Evolutionary conservation across 2,888 invertebrate genomes (phyloP).

Genomic region (Timema cristinae): DNA sequence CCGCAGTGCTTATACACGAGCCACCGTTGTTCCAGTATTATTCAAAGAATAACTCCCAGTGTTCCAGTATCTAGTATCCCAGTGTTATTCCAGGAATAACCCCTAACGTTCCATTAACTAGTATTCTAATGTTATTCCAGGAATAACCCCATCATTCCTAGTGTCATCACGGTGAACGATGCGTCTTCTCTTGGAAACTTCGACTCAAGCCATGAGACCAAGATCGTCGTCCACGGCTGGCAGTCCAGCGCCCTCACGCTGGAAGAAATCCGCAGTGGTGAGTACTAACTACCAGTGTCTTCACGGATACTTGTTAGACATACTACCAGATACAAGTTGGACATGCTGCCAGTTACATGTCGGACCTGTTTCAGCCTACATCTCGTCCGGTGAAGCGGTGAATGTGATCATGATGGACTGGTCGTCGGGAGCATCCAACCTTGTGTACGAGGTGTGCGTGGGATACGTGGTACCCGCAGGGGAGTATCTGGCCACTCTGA

Average conservation of each 20-base stretch:
- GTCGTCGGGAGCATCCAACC: background rate
- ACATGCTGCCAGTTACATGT: background rate
- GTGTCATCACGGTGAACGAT: background rate
- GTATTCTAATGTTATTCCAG: too few relatives aligned
- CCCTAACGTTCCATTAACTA: too few relatives aligned
- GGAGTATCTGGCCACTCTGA: background rate
- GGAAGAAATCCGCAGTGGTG: background rate
- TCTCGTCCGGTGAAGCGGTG: background rate
- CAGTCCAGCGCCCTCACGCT: background rate
- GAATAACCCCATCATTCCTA: background rate
- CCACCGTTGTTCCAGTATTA: too few relatives aligned
- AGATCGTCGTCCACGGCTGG: constrained; percentile 1
- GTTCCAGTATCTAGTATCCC: too few relatives aligned
- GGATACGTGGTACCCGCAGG: constrained; percentile 4
- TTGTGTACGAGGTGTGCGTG: background rate
- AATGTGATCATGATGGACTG: constrained; percentile 15
- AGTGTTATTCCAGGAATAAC: too few relatives aligned
- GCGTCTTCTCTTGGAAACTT: background rate
- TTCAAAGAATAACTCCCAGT: too few relatives aligned
- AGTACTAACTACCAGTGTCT: background rate
- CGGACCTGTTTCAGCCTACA: background rate
- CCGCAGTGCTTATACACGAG: too few relatives aligned
- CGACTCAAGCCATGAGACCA: background rate
- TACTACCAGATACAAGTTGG: too few relatives aligned
- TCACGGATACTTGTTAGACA: too few relatives aligned